phyloP scores from a whole-genome alignment of 2,888 invertebrate species.

The Polylopha cassiicola region DNA sequence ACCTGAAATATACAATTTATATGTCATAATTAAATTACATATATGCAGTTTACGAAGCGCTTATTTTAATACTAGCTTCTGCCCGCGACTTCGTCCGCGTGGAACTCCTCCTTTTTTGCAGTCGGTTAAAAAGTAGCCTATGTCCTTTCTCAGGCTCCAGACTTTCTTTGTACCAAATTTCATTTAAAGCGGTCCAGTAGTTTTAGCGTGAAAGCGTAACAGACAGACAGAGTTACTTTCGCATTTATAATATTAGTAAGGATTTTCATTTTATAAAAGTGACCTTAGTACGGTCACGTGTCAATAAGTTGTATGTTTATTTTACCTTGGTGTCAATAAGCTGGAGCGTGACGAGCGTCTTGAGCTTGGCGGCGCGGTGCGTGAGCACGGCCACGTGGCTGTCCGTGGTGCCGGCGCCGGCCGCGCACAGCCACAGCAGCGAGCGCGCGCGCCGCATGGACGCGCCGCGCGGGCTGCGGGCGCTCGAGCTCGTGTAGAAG shows the following conservation, averaged over 20 bases:
- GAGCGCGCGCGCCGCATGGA: slow-evolving; percentile 82
- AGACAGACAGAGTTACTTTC: no score
- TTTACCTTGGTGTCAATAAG: slow-evolving; percentile 85
- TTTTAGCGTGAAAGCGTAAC: no score
- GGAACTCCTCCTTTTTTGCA: no score
- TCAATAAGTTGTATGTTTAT: not conserved
- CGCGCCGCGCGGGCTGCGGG: slow-evolving; percentile 51
- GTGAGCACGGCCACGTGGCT: slow-evolving; percentile 88
- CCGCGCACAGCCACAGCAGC: slow-evolving; percentile 94
- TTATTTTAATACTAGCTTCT: no score
- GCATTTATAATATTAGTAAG: no score
- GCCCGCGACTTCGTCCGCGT: no score
- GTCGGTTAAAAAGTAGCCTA: no score
- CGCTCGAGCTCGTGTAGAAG: slow-evolving; percentile 82
- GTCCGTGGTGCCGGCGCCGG: slow-evolving; percentile 80
- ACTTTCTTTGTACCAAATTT: no score
- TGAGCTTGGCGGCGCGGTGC: slow-evolving; percentile 84
- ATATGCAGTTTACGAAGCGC: no score
- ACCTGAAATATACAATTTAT: slow-evolving; percentile 55
- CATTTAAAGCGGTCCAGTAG: no score
- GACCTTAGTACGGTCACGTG: not conserved
- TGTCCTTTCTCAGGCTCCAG: no score
- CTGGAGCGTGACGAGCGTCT: slow-evolving; percentile 86
- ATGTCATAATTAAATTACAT: no score
- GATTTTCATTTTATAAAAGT: not conserved